Percentiles rank a stretch among this genome's conserved stretches.
phyloP scores from a whole-genome alignment of 2,888 invertebrate species.

The Erebia aethiops region DNA sequence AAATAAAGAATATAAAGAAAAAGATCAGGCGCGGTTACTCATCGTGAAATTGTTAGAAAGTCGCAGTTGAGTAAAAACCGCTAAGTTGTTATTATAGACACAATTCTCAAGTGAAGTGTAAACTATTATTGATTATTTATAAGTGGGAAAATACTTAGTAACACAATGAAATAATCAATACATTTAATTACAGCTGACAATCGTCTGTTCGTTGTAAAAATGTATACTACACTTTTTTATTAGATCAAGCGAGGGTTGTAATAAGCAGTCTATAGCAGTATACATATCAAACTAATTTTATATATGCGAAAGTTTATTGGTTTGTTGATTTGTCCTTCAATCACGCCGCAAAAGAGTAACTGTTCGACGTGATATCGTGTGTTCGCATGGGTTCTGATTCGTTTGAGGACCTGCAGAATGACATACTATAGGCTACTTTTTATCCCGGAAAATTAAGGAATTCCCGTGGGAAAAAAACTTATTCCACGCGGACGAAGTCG shows the following conservation, averaged over 20 bases:
- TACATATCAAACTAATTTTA: too few species aligned
- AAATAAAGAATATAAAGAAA: not conserved
- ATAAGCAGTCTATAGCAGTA: too few species aligned
- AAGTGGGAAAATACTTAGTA: conserved; percentile 22
- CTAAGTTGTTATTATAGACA: conserved; percentile 26
- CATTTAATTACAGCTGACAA: conserved; percentile 6
- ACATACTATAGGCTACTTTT: too few species aligned
- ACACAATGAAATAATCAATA: conserved; percentile 6
- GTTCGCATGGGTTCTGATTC: too few species aligned
- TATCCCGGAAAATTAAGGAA: too few species aligned
- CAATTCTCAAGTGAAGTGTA: conserved; percentile 35
- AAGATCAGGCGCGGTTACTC: not conserved
- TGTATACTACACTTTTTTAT: not conserved
- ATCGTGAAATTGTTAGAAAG: conserved; percentile 8
- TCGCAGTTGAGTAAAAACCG: conserved; percentile 20
- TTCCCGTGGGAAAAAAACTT: too few species aligned
- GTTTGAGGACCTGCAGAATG: too few species aligned
- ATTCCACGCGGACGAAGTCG: too few species aligned
- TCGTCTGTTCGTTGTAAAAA: conserved; percentile 9
- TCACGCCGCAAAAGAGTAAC: too few species aligned
- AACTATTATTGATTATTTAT: conserved; percentile 35
- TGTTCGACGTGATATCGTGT: too few species aligned
- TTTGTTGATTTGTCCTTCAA: too few species aligned
- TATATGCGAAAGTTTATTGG: too few species aligned
- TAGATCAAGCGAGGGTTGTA: not conserved